Conservation (phyloP, 2,888 invertebrate species). For the Xestia rhomboidea region DNA sequence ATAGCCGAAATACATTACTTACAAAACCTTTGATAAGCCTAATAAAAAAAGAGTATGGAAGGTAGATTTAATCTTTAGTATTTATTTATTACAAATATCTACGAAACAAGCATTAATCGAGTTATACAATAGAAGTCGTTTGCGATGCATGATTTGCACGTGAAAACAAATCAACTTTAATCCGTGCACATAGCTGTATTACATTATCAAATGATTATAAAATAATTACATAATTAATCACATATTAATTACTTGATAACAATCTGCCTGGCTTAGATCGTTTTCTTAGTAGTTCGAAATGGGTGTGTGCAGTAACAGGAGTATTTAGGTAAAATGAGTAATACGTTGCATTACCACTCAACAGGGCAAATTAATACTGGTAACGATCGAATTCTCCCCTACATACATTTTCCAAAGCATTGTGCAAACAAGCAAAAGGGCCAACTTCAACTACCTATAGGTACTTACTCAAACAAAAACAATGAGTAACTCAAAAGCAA, state of each 20-base stretch:
- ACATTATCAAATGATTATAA: constrained; percentile 43
- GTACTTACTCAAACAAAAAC: not conserved
- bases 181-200: constrained; percentile 15
- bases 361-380: not conserved
- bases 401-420: not conserved
- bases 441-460: not conserved
- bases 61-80: not conserved
- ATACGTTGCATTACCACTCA: not conserved
- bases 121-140: not conserved
- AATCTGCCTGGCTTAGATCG: constrained; percentile 11
- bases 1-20: not conserved
- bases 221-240: constrained; percentile 50
- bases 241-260: constrained; percentile 49
- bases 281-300: not conserved
- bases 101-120: not conserved
- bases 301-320: constrained; percentile 11
- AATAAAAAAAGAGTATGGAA: not conserved
- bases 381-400: not conserved
- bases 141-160: constrained; percentile 53
- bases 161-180: constrained; percentile 46
- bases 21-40: not conserved
- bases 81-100: not conserved
- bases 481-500: not conserved
- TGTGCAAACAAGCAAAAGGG: not conserved
- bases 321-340: not conserved